Conservation (phyloP, 2,888 invertebrate species). For the Camponotus fellah region DNA sequence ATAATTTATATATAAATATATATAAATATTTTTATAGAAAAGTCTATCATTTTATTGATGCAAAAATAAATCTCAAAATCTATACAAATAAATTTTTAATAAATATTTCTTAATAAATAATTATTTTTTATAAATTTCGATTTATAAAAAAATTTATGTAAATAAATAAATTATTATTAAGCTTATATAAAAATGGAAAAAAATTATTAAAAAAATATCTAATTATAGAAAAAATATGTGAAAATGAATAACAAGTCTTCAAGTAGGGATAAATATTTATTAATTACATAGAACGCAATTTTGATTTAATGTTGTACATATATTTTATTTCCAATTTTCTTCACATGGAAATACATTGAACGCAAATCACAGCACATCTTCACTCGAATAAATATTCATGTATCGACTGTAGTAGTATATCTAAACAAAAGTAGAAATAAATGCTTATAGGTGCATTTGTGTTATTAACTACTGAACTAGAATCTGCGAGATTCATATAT, state of each 20-base stretch:
- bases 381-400: slow-evolving; percentile 68
- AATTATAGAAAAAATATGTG: neutral
- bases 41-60: too few relatives aligned
- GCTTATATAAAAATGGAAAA: neutral
- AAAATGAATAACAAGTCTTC: neutral
- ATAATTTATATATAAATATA: too few relatives aligned
- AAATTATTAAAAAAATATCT: neutral
- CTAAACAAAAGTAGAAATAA: slow-evolving; percentile 53
- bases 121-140: neutral
- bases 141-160: neutral
- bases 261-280: neutral
- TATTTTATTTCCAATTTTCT: slow-evolving; percentile 64
- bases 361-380: slow-evolving; percentile 73
- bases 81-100: neutral
- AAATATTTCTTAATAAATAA: neutral
- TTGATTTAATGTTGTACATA: slow-evolving; percentile 19
- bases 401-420: slow-evolving; percentile 55
- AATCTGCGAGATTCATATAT: slow-evolving; percentile 4
- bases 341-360: slow-evolving; percentile 70
- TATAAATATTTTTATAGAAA: too few relatives aligned
- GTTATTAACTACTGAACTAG: neutral
- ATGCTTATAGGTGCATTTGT: neutral
- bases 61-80: too few relatives aligned
- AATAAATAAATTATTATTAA: neutral
- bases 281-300: neutral